Evolutionary conservation across 2,797 vertebrate species (phyloP).

Genomic region (Valencia hispanica): DNA sequence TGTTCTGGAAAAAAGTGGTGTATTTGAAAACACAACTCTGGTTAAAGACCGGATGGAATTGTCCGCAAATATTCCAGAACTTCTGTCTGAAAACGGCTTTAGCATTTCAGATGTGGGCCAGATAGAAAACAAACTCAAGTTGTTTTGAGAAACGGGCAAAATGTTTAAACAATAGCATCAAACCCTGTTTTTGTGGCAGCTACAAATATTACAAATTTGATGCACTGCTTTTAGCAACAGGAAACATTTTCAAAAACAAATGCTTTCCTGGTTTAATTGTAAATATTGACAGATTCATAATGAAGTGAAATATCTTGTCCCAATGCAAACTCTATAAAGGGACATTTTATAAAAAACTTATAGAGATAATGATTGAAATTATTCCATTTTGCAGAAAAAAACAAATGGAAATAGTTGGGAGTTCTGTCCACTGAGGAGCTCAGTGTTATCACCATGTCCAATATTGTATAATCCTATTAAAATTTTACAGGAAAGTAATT

Average conservation of each 20-base stretch:
- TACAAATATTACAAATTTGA: not conserved
- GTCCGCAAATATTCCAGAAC: too few species aligned
- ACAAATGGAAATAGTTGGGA: not conserved
- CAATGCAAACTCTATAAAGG: not conserved
- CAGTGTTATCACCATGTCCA: not conserved
- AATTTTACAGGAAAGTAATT: constrained; percentile 5
- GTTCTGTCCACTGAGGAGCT: not conserved
- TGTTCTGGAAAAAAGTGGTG: too few species aligned
- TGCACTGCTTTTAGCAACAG: not conserved
- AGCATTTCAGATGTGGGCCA: not conserved
- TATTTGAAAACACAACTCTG: too few species aligned
- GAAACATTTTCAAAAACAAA: not conserved
- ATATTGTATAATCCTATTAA: not conserved
- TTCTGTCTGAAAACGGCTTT: too few species aligned
- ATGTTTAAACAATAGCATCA: not conserved
- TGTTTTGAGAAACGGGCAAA: not conserved
- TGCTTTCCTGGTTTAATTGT: not conserved
- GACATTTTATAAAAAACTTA: not conserved
- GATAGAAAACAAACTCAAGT: too few species aligned
- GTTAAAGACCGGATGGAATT: too few species aligned
- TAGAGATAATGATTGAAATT: not conserved
- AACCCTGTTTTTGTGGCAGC: not conserved
- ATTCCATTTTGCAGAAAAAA: not conserved
- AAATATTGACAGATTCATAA: not conserved
- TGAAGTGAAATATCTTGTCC: not conserved